Percentiles rank a stretch among this genome's conserved stretches.
Conservation (phyloP, 2,797 vertebrate genomes). For the Triplophysa bombifrons region DNA sequence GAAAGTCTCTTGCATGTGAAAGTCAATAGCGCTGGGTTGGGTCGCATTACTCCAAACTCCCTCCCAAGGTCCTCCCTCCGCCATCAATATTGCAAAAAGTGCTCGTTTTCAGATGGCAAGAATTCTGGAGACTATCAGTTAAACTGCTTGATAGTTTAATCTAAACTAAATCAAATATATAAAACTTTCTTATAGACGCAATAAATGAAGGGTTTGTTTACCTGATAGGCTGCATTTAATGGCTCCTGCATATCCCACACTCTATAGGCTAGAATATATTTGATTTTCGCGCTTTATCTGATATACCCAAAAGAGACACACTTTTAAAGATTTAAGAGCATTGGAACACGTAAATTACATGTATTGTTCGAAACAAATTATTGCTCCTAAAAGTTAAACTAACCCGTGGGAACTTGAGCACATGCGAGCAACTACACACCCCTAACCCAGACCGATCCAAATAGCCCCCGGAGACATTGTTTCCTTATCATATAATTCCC, state of each 20-base stretch:
- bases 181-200: not conserved
- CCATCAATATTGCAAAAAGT: constrained; percentile 74
- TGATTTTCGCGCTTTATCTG: not conserved
- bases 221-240: not conserved
- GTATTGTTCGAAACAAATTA: constrained; percentile 8
- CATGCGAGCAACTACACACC: constrained; percentile 47
- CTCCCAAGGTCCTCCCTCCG: constrained; percentile 46
- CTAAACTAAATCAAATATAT: too few species aligned
- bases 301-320: not conserved
- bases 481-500: constrained; percentile 60
- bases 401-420: constrained; percentile 57
- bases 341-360: constrained; percentile 6
- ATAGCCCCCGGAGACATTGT: constrained; percentile 63
- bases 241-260: too few species aligned
- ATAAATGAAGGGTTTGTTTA: not conserved
- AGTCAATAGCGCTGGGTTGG: constrained; percentile 67
- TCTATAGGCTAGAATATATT: not conserved
- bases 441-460: constrained; percentile 45
- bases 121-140: constrained; percentile 7
- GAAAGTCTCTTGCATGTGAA: constrained; percentile 65
- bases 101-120: constrained; percentile 26
- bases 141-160: not conserved
- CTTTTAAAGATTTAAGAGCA: not conserved
- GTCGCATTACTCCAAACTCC: constrained; percentile 69
- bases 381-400: constrained; percentile 40